phyloP scores from a whole-genome alignment of 2,888 invertebrate genomes.

The Adelphocoris suturalis region DNA sequence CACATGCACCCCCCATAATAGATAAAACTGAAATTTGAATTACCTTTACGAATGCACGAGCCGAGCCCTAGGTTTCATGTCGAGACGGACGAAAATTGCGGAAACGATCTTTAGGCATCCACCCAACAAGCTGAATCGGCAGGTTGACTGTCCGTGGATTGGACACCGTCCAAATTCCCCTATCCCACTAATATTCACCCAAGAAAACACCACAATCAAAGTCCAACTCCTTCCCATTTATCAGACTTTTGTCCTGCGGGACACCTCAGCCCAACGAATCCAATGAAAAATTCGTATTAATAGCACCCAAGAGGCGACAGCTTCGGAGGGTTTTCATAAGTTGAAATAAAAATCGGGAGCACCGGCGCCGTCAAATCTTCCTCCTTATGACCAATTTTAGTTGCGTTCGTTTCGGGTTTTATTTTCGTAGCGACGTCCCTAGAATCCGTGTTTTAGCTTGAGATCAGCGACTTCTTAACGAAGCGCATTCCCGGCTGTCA shows the following conservation, averaged over 20 bases:
- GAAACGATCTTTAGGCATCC: not conserved
- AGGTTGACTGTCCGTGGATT: constrained; percentile 11
- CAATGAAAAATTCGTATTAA: constrained; percentile 2
- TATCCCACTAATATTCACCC: not conserved
- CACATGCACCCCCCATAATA: too few relatives aligned
- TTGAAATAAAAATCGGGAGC: constrained; percentile 1
- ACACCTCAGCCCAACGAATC: not conserved
- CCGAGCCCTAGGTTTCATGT: too few relatives aligned
- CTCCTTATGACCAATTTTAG: constrained; percentile 17
- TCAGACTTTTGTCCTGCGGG: not conserved
- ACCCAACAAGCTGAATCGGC: not conserved
- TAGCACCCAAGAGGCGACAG: not conserved
- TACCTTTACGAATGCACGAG: too few relatives aligned
- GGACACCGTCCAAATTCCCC: not conserved
- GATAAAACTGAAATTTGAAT: too few relatives aligned
- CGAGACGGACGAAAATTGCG: not conserved
- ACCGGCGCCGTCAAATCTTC: constrained; percentile 25
- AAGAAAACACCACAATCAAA: constrained; percentile 27
- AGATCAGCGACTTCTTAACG: not conserved
- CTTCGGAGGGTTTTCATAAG: not conserved
- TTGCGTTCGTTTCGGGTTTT: not conserved
- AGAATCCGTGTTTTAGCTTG: not conserved
- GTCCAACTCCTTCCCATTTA: constrained; percentile 6
- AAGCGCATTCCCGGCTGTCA: constrained; percentile 9
- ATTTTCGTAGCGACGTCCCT: not conserved